Conservation (phyloP, 2,113 vertebrate genomes). For the Psilopogon haemacephalus region DNA sequence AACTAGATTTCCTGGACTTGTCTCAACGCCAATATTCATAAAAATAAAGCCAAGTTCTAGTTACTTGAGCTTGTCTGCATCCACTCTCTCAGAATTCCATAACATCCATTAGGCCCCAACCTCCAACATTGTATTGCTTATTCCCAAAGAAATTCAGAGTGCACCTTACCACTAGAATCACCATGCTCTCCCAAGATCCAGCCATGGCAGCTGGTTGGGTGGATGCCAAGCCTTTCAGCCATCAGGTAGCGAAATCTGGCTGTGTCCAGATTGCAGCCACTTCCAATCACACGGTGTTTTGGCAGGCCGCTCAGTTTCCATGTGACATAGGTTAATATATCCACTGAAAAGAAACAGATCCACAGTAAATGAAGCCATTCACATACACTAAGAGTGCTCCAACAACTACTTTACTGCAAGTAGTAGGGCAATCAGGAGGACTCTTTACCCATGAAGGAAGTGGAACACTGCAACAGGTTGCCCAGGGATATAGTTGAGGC, state of each 20-base stretch:
- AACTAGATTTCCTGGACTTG: background rate
- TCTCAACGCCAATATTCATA: background rate
- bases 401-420: background rate
- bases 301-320: constrained; percentile 99
- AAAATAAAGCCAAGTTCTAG: background rate
- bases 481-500: no score
- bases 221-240: constrained; percentile 89
- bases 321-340: constrained; percentile 94
- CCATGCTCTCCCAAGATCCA: constrained; percentile 97
- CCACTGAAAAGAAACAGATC: constrained; percentile 77
- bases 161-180: constrained; percentile 90
- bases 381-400: background rate
- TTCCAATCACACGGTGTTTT: constrained; percentile 93
- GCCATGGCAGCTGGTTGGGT: constrained; percentile 92
- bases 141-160: background rate
- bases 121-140: rapidly evolving
- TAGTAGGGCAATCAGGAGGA: background rate
- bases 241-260: constrained; percentile 94
- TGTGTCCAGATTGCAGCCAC: constrained; percentile 95
- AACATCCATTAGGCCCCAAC: background rate
- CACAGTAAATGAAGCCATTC: background rate
- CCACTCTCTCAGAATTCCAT: background rate
- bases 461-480: no score
- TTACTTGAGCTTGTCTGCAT: background rate
- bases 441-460: background rate